phyloP scores from a whole-genome alignment of 2,113 vertebrate species.

The Phalacrocorax pelagicus region DNA sequence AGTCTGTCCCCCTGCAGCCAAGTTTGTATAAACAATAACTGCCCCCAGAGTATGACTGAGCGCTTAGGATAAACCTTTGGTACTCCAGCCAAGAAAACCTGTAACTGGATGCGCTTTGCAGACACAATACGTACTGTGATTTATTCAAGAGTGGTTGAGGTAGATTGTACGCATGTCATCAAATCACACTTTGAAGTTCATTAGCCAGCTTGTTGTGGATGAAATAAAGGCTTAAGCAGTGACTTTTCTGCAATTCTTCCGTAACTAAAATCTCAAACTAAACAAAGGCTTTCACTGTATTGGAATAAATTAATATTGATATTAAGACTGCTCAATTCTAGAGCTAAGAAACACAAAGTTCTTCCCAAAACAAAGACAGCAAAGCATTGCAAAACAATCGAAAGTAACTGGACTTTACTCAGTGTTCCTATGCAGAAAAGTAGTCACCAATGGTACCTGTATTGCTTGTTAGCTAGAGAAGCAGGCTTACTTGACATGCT shows the following conservation, averaged over 20 bases:
- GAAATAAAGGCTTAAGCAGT: not conserved
- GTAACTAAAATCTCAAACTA: not conserved
- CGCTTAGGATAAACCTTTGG: not conserved
- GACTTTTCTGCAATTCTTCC: not conserved
- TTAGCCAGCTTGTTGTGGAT: not conserved
- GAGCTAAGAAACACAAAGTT: not conserved
- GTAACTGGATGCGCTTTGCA: not conserved
- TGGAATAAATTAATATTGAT: not conserved
- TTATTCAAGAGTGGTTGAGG: not conserved
- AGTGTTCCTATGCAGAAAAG: not conserved
- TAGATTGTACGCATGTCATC: not conserved
- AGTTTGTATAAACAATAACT: not conserved
- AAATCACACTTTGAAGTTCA: not conserved
- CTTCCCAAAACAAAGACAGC: not conserved
- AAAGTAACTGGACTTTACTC: not conserved
- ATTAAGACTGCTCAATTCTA: not conserved
- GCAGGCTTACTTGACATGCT: constrained; percentile 97
- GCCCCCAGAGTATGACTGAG: not conserved
- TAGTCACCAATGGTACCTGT: not conserved
- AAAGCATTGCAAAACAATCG: not conserved
- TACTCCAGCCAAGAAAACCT: not conserved
- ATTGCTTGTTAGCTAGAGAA: not conserved
- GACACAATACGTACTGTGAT: not conserved
- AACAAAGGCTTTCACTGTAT: not conserved
- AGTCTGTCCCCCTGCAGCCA: not conserved